phyloP scores from a whole-genome alignment of 1,140 invertebrate genomes.

The Nymphalis io region DNA sequence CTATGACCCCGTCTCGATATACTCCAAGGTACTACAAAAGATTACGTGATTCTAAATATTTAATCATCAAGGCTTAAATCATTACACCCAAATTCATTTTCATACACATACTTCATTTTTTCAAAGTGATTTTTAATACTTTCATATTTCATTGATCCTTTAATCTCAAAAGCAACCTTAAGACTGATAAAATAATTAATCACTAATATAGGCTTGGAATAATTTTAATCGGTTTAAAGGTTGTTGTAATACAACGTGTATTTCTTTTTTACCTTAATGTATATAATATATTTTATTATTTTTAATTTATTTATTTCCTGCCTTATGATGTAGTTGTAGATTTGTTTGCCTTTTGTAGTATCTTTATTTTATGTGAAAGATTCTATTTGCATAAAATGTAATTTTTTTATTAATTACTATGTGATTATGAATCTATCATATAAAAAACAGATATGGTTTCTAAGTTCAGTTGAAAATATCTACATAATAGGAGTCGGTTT shows the following conservation, averaged over 20 bases:
- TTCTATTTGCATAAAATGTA: neutral
- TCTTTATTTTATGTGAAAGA: constrained; percentile 47
- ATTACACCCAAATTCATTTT: constrained; percentile 42
- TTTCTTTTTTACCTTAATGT: constrained; percentile 24
- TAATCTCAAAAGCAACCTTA: constrained; percentile 49
- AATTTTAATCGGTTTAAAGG: constrained; percentile 51
- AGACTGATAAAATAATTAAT: constrained; percentile 45
- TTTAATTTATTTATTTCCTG: constrained; percentile 21
- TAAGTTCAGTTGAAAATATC: constrained; percentile 22
- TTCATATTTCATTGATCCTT: constrained; percentile 24
- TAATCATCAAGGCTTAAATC: constrained; percentile 59
- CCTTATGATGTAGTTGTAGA: constrained; percentile 26
- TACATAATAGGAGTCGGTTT: neutral
- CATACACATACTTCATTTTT: constrained; percentile 25
- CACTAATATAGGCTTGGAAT: constrained; percentile 37
- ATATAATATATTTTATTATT: constrained; percentile 18
- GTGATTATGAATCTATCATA: neutral
- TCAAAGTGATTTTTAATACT: neutral
- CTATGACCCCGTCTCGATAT: constrained; percentile 75
- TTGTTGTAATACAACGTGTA: constrained; percentile 38
- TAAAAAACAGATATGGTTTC: constrained; percentile 7
- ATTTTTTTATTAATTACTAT: neutral
- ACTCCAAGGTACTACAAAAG: constrained; percentile 83
- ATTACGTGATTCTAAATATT: constrained; percentile 43
- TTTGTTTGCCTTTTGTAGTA: constrained; percentile 70